Conservation (phyloP, 2,113 vertebrate species). For the Hymenochirus boettgeri region DNA sequence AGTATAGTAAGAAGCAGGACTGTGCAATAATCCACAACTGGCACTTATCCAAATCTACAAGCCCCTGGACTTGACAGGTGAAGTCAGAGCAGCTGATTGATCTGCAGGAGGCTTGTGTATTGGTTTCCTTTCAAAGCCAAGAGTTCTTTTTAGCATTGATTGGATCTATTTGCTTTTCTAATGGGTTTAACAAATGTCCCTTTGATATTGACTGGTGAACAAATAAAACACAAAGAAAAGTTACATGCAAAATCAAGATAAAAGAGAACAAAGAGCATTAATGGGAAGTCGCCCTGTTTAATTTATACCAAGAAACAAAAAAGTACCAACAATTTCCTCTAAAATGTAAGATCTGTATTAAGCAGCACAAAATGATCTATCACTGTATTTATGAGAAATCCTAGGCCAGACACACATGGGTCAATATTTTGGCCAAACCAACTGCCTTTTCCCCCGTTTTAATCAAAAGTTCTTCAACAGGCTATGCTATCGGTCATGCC, state of each 20-base stretch:
- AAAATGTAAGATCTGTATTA: too few species aligned
- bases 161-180: slow-evolving; percentile 48
- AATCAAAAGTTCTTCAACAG: too few species aligned
- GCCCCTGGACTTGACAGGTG: slow-evolving; percentile 24
- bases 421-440: too few species aligned
- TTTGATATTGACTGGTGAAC: slow-evolving; percentile 37
- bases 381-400: too few species aligned
- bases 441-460: too few species aligned
- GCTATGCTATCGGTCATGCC: too few species aligned
- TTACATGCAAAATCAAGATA: slow-evolving; percentile 7
- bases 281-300: slow-evolving; percentile 13
- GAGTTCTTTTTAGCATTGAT: slow-evolving; percentile 53
- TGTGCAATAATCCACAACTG: slow-evolving; percentile 12
- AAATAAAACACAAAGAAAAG: slow-evolving; percentile 22
- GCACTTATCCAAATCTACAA: slow-evolving; percentile 21
- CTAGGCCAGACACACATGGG: too few species aligned
- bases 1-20: background rate
- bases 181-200: slow-evolving; percentile 48
- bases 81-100: slow-evolving; percentile 30
- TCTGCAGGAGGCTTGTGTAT: slow-evolving; percentile 45
- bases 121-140: slow-evolving; percentile 46
- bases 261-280: slow-evolving; percentile 35
- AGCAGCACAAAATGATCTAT: too few species aligned
- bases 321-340: too few species aligned
- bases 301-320: slow-evolving; percentile 9